Base-by-base conservation (phyloP, 1,140 invertebrate genomes). In the Drosophila serrata region DNA sequence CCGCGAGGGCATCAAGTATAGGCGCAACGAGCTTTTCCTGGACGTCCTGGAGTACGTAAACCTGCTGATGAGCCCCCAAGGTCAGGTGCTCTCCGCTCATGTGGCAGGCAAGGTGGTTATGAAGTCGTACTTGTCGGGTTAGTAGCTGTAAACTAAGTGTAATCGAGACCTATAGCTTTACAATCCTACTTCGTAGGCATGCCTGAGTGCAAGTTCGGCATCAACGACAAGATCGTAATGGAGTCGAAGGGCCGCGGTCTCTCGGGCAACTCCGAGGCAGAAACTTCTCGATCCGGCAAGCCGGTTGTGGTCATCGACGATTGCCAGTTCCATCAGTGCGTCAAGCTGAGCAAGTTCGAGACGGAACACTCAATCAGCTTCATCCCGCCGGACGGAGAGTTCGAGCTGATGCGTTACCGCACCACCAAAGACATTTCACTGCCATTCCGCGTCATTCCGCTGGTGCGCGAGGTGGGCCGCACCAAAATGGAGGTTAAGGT, bases 401-500 rank as follows among this genome's bases (percentile, higher is more conserved):
- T 99, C 94, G 99, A 99, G 93, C 95, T 99, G 6, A 99, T 99
- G 99, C 98, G 98, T 93, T 99, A 99, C 93, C 97, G 99, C 49
- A 99, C 99, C 56, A 99, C 99, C n/a, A 99, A 99, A 93, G 99
- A 99, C 93, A 99, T 99, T 92, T 99, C 98, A 59, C 94, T 99
- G 78, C 99, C 99, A 80, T 99, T 99, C 95, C 96, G 99, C 55
- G 98, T 99, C 33, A 99, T 99, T 92, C 99, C 99, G 0, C 93
- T 99, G 31, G 99, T 99, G 0, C 95, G 99, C 9, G 99, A 99
- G 93, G 98, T 99, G 19, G 99, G 99, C 0, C 96, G 99, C 67
- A 99, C 98, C 67, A 99, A 99, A 93, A 99, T 99, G 99, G 99
- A 99, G 93, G 99, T 99, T 0, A 99, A 99, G 93, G 98, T 99